Evolutionary conservation across 2,797 vertebrate genomes (phyloP).

Genomic region (Melopsittacus undulatus): DNA sequence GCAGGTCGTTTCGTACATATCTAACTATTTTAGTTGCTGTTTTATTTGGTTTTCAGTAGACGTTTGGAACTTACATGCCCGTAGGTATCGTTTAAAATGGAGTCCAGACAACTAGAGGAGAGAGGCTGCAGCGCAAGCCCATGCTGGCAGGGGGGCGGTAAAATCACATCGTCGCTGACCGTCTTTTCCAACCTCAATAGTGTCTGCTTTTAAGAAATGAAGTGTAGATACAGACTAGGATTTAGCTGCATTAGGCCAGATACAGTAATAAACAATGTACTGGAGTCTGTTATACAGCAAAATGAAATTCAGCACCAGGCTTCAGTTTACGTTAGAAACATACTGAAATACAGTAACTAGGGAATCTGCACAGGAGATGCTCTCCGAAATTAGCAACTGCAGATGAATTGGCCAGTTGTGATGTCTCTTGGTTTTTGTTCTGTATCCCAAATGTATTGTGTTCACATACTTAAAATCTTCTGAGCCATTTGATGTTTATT

Average conservation of each 20-base stretch:
- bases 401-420: rapidly evolving
- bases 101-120: rapidly evolving
- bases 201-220: not conserved
- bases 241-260: not conserved
- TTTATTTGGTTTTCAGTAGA: not conserved
- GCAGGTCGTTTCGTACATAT: rapidly evolving
- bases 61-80: rapidly evolving
- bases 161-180: rapidly evolving
- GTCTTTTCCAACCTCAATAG: not conserved
- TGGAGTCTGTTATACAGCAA: rapidly evolving
- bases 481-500: not conserved
- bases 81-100: rapidly evolving
- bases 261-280: too few relatives aligned
- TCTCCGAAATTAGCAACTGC: not conserved
- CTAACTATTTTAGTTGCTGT: rapidly evolving
- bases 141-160: not conserved
- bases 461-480: rapidly evolving
- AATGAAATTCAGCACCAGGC: not conserved
- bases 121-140: not conserved
- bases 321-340: not conserved
- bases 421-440: not conserved
- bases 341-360: rapidly evolving
- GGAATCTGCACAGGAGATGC: not conserved
- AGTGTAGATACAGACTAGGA: not conserved
- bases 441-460: not conserved